Conservation (phyloP, 2,888 invertebrate genomes). For the Empis livida region DNA sequence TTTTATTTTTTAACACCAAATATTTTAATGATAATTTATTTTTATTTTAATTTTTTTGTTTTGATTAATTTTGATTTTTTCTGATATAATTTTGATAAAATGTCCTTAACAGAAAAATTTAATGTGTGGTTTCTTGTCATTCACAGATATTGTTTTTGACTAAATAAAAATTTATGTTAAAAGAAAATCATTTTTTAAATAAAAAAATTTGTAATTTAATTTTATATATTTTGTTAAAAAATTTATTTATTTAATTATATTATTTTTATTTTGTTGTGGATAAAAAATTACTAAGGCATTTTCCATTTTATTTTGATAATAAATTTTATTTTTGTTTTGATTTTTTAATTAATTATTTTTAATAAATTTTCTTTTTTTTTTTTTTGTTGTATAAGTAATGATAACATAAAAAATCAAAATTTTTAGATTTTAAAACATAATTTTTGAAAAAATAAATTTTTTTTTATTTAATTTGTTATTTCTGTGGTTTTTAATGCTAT, state of each 20-base stretch:
- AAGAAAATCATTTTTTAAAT: neutral
- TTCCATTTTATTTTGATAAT: neutral
- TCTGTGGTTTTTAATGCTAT: conserved; percentile 5
- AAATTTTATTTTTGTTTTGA: conserved; percentile 1
- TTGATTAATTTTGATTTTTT: conserved; percentile 3
- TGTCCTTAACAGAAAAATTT: neutral
- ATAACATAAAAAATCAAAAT: no score
- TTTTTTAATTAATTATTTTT: conserved; percentile 8
- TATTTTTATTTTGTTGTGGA: neutral
- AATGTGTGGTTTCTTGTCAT: no score
- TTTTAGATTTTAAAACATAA: neutral
- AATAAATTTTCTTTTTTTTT: no score
- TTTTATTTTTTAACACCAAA: neutral
- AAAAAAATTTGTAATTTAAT: no score
- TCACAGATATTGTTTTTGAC: no score
- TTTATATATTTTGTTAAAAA: no score
- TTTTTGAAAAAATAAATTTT: no score
- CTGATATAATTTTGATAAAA: conserved; percentile 9
- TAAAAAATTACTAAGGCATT: neutral
- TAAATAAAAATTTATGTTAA: no score
- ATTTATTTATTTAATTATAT: no score
- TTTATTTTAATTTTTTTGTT: no score
- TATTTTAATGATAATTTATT: no score
- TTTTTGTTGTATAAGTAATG: neutral
- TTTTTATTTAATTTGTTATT: no score